Evolutionary conservation across 2,797 vertebrate species (phyloP), one percentile per base, ranked within the genome.

Genomic region (Enteromius radiatus): DNA sequence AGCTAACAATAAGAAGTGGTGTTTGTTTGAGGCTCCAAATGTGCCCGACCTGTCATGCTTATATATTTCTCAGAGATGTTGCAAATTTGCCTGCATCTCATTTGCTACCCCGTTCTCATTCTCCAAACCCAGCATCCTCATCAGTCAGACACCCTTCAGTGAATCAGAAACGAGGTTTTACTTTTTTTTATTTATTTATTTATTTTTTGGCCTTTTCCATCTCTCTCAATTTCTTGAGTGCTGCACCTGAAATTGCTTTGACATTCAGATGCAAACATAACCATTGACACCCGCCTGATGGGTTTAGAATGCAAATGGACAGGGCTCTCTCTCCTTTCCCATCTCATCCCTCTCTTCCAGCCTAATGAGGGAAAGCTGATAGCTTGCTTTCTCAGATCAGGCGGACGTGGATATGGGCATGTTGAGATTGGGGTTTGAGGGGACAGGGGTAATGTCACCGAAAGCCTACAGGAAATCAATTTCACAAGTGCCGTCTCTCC

Each of bases 221-320:
- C 70, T 33, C 26, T 86, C 76, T 82, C 52, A 75, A 82, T 86
- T 84, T 75, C 68, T 79, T 38, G 47, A 84, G 74, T 68, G 80
- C 56, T 19, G 64, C 68, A 88, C 67, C 83, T 84, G 83, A 84
- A 86, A 88, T 88, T 84, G 85, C 87, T 84, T 80, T 84, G 84
- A 86, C 77, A 78, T 86, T 86, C 83, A 84, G 76, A 86, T 78
- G 83, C 85, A 84, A 85, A 80, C 70, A 78, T 28, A 81, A 70
- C 54, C 69, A 36, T 75, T 80, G 80, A 78, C 65, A 84, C 59
- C 69, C 26, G 80, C 54, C 67, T 65, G 76, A 79, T 84, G 84
- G 64, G 49, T 76, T 82, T 78, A 63, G 69, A 74, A 79, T 82
- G 75, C 80, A 73, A 82, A 82, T 85, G 56, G 76, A 73, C 61